Conservation (phyloP, 2,888 invertebrate species). For the Physocephala rufipes region DNA sequence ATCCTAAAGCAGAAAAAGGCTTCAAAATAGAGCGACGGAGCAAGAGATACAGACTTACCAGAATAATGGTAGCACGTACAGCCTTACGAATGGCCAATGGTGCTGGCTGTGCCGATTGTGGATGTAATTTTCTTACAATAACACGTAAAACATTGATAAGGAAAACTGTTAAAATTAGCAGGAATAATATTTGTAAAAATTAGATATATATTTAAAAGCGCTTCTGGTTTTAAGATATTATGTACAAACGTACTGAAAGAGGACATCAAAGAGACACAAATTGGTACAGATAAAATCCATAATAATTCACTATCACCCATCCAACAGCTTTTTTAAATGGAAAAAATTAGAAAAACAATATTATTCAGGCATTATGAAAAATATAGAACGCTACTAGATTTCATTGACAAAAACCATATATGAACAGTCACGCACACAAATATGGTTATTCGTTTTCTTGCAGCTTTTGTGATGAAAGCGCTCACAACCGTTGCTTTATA, state of each 20-base stretch:
- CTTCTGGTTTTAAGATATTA: not conserved
- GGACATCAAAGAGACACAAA: slow-evolving; percentile 70
- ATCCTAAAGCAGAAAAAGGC: too few species aligned
- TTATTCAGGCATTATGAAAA: slow-evolving; percentile 4
- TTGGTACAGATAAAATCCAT: slow-evolving; percentile 74
- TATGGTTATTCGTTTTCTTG: too few species aligned
- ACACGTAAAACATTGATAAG: slow-evolving; percentile 75
- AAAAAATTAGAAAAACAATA: not conserved
- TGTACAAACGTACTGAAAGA: slow-evolving; percentile 68
- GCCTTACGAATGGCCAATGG: slow-evolving; percentile 73
- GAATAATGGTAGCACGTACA: slow-evolving; percentile 75
- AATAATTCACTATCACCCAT: slow-evolving; percentile 71
- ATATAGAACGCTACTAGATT: not conserved
- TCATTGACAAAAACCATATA: too few species aligned
- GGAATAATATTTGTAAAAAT: too few species aligned
- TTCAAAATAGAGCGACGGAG: too few species aligned
- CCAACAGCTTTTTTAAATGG: slow-evolving; percentile 71
- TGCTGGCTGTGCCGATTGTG: slow-evolving; percentile 71
- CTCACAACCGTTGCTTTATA: too few species aligned
- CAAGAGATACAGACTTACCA: slow-evolving; percentile 66
- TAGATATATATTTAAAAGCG: too few species aligned
- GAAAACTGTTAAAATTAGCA: slow-evolving; percentile 67
- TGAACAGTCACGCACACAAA: too few species aligned
- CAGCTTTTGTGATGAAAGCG: too few species aligned
- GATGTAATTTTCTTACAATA: slow-evolving; percentile 72